Evolutionary conservation across 2,113 vertebrate species (phyloP), one percentile per base, ranked within the genome.

Genomic region (Trichechus manatus): DNA sequence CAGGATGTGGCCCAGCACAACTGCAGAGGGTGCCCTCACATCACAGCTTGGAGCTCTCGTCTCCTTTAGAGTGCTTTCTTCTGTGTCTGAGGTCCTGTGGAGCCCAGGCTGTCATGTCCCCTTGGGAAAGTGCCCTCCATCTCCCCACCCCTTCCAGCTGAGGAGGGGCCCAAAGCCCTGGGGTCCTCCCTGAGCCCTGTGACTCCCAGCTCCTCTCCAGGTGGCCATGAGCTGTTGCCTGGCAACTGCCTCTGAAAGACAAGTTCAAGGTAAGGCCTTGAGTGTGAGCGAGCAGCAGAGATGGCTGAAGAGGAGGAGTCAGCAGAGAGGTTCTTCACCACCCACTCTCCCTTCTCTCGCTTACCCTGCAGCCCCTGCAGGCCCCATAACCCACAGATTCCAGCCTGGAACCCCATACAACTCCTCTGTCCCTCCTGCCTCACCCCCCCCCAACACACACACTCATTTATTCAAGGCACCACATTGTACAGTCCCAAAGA

Each of bases 251-350:
- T 93, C 79, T 91, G 47, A 92, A 74, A 70, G 50, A 97, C 94
- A 97, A 98, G 95, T 97, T 98, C 96, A 98, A 97, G 95, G 97
- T 96, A 25, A 96, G 77, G 88, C 29, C 33, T 96, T 84, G 42
- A 68, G 14, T 77, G 75, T 80, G 53, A 96, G 68, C 47, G 56
- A 96, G 63, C 47, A 68, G 74, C 86, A 42, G 79, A 17, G 42
- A 13, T 27, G 4, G 59, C 56, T 89, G 68, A 78, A 88, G 87
- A 81, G 61, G 80, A 39, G 68, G 70, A 87, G 31, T 2, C 64
- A 74, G 23, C 25, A 68, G 63, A 22, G 6, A 31, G 66, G 10
- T 22, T 33, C 23, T 17, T 74, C 36, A 20, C 22, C 20, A 33
- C 20, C 33, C 47, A 13, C n/a, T 25, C 50, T 96, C 44, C 75